phyloP scores from a whole-genome alignment of 1,140 invertebrate species.

The Musca domestica region DNA sequence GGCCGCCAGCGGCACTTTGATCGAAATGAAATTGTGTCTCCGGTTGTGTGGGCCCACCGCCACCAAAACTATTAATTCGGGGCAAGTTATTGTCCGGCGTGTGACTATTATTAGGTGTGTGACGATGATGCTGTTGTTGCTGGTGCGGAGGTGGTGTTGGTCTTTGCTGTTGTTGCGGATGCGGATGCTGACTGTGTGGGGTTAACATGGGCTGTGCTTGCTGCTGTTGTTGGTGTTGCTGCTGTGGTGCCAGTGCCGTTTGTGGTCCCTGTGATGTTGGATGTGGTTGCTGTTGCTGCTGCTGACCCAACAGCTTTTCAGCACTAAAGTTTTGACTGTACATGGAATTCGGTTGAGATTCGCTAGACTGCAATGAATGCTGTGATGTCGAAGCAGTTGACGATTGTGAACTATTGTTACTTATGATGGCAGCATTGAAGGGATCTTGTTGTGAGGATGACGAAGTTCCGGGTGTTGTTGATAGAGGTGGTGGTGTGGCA shows the following conservation, averaged over 20 bases:
- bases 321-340: slow-evolving; percentile 51
- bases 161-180: slow-evolving; percentile 27
- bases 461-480: slow-evolving; percentile 46
- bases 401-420: slow-evolving; percentile 50
- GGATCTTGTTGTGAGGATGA: slow-evolving; percentile 38
- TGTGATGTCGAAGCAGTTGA: slow-evolving; percentile 50
- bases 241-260: slow-evolving; percentile 30
- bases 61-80: slow-evolving; percentile 45
- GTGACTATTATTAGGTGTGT: slow-evolving; percentile 29
- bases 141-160: slow-evolving; percentile 22
- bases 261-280: slow-evolving; percentile 31
- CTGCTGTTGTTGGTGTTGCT: slow-evolving; percentile 28
- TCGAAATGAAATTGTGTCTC: slow-evolving; percentile 50
- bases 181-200: slow-evolving; percentile 34
- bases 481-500: slow-evolving; percentile 45
- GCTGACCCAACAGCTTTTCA: slow-evolving; percentile 39
- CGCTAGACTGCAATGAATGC: slow-evolving; percentile 48
- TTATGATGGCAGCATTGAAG: slow-evolving; percentile 49
- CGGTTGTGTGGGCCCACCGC: slow-evolving; percentile 26
- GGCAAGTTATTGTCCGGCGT: slow-evolving; percentile 25
- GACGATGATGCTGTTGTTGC: slow-evolving; percentile 31
- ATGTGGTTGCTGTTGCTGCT: slow-evolving; percentile 32
- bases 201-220: slow-evolving; percentile 23
- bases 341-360: slow-evolving; percentile 51
- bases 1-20: slow-evolving; percentile 29